Evolutionary conservation across 2,888 invertebrate species (phyloP).

Genomic region (Amiota mariae): DNA sequence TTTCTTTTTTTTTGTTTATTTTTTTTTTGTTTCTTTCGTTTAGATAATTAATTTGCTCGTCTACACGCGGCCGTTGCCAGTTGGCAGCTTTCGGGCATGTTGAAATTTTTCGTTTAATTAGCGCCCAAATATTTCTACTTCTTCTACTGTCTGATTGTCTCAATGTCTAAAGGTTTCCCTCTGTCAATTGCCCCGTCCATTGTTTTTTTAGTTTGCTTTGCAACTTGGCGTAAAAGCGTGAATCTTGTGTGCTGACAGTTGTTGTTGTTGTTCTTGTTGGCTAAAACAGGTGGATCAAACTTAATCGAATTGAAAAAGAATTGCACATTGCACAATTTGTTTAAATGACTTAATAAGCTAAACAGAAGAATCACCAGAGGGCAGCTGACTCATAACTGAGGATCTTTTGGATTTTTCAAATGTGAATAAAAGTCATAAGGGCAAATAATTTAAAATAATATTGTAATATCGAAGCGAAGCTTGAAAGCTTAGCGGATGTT

Average conservation of each 20-base stretch:
- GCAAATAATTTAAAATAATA: too few relatives aligned
- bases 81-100: conserved; percentile 22
- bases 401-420: too few relatives aligned
- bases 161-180: not conserved
- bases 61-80: not conserved
- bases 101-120: conserved; percentile 19
- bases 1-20: conserved; percentile 8
- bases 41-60: conserved; percentile 29
- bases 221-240: not conserved
- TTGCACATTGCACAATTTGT: not conserved
- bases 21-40: conserved; percentile 22
- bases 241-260: not conserved
- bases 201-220: too few relatives aligned
- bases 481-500: too few relatives aligned
- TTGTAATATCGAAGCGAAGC: too few relatives aligned
- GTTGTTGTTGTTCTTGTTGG: too few relatives aligned
- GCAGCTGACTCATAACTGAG: not conserved
- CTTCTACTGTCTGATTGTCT: not conserved
- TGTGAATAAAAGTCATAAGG: too few relatives aligned
- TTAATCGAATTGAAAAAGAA: too few relatives aligned
- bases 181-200: not conserved
- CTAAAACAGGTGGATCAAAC: too few relatives aligned
- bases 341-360: conserved; percentile 12
- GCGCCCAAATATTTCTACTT: conserved; percentile 13
- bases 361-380: not conserved